These are phyloP conservation scores for Lithophane leautieri DNA, from an alignment of 2,888 invertebrate genomes.

Conservation along the genomic window DNA sequence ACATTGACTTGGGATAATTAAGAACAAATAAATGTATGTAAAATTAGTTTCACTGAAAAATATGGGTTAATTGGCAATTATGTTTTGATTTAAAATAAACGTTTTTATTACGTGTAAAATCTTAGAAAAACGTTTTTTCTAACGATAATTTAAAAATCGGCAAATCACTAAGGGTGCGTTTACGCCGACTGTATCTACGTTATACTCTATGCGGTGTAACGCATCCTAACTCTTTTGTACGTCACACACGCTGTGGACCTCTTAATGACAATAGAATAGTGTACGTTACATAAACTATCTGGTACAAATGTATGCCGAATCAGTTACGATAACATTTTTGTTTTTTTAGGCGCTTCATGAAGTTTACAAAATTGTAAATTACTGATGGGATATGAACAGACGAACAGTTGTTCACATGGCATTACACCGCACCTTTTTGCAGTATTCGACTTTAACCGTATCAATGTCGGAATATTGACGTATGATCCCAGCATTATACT, in stretches of 20 bases:
- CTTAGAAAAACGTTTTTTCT: slow-evolving; percentile 11
- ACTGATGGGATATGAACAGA: background rate
- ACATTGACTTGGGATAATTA: background rate
- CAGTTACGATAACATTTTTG: slow-evolving; percentile 62
- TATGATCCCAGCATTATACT: background rate
- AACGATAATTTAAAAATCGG: slow-evolving; percentile 74
- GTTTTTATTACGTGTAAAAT: slow-evolving; percentile 1
- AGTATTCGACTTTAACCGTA: background rate
- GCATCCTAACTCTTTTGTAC: slow-evolving; percentile 55
- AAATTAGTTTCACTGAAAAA: background rate
- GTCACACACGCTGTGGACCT: slow-evolving; percentile 73
- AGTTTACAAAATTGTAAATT: slow-evolving; percentile 7
- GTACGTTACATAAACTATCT: slow-evolving; percentile 72
- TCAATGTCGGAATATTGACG: background rate
- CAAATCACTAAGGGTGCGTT: slow-evolving; percentile 74
- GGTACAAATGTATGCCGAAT: slow-evolving; percentile 80
- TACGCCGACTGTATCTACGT: slow-evolving; percentile 37
- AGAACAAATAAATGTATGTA: background rate
- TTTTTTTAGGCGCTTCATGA: slow-evolving; percentile 57
- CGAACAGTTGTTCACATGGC: background rate
- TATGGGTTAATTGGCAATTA: slow-evolving; percentile 9
- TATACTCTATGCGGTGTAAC: slow-evolving; percentile 34
- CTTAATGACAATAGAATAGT: slow-evolving; percentile 81
- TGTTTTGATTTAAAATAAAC: slow-evolving; percentile 16
- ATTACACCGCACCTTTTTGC: background rate